phyloP scores from a whole-genome alignment of 2,888 invertebrate genomes.

The Tolmerus cingulatus region DNA sequence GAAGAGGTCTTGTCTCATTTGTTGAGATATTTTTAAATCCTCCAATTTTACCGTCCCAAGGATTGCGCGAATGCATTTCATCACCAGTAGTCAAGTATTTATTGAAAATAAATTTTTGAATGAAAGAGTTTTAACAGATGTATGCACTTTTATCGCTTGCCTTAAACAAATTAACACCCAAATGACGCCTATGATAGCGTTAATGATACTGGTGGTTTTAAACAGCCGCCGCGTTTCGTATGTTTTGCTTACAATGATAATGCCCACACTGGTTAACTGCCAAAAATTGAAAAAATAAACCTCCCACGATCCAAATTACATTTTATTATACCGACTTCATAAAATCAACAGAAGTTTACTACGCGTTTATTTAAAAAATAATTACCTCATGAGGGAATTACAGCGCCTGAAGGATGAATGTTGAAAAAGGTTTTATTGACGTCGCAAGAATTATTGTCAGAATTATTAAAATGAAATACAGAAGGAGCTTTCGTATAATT shows the following conservation, averaged over 20 bases:
- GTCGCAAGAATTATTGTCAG: not conserved
- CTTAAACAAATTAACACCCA: not conserved
- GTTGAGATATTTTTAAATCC: not conserved
- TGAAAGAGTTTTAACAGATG: not conserved
- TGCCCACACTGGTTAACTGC: not conserved
- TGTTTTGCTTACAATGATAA: not conserved
- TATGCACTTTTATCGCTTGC: not conserved
- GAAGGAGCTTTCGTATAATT: not conserved
- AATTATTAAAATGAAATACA: not conserved
- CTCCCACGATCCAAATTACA: not conserved
- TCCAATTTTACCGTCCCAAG: not conserved
- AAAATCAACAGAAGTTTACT: not conserved
- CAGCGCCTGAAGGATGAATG: not conserved
- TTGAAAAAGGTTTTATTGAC: not conserved
- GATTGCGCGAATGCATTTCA: not conserved
- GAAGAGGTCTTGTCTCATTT: not conserved
- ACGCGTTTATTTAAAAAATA: not conserved
- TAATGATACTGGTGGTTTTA: not conserved
- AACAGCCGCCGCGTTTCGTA: not conserved
- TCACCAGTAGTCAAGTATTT: not conserved
- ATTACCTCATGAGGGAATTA: not conserved
- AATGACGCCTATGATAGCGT: not conserved
- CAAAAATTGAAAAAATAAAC: not conserved
- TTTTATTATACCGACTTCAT: not conserved
- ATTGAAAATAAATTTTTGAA: not conserved